These are phyloP conservation scores for Lontra canadensis DNA, from an alignment of 2,113 vertebrate species.

Conservation along the genomic window DNA sequence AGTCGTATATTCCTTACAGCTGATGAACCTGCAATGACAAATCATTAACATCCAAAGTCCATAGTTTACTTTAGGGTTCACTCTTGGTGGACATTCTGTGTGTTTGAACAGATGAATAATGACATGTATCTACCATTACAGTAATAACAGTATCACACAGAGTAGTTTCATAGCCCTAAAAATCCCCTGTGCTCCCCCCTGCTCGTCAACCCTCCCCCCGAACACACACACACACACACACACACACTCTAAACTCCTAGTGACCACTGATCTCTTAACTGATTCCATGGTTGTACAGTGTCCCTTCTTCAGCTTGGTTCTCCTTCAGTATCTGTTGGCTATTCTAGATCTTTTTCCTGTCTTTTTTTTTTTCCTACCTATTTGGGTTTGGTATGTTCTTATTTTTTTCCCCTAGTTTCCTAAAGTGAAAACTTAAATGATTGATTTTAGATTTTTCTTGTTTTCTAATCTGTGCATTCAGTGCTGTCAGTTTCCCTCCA, in stretches of 20 bases:
- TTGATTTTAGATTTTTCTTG: not conserved
- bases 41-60: not conserved
- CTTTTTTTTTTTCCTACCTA: not conserved
- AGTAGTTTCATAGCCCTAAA: not conserved
- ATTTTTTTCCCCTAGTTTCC: not conserved
- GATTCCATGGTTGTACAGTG: not conserved
- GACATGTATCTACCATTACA: not conserved
- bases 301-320: not conserved
- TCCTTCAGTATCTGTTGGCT: not conserved
- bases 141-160: not conserved
- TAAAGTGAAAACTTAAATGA: not conserved
- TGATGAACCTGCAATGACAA: not conserved
- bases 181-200: not conserved
- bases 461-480: not conserved
- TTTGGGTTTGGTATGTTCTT: not conserved
- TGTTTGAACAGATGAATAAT: not conserved
- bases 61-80: not conserved
- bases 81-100: not conserved
- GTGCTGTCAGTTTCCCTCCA: not conserved
- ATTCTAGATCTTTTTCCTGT: not conserved
- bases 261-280: not conserved
- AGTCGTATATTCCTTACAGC: not conserved
- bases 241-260: not conserved
- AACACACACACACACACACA: not conserved
- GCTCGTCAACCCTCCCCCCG: accelerated